A percentile compares a stretch with the other conserved stretches of the same genome.
These are phyloP conservation scores for Falco columbarius DNA, from an alignment of 2,797 vertebrate species.

Conservation along the genomic window DNA sequence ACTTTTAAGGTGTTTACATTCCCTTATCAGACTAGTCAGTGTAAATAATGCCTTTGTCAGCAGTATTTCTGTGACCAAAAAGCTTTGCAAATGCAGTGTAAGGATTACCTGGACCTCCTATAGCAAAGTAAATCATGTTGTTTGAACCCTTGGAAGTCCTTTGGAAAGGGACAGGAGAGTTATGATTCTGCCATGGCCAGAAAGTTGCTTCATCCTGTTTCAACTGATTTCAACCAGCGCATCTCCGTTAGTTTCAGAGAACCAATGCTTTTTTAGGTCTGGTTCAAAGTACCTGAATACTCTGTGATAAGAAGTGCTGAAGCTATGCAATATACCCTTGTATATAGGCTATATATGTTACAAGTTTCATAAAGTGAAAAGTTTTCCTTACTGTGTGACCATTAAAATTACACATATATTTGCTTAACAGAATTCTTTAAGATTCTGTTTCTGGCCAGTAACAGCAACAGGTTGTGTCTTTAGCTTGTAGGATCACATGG, in stretches of 20 bases:
- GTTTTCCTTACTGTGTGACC: background rate
- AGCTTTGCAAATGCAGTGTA: background rate
- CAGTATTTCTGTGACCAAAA: conserved; percentile 20
- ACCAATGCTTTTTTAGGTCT: background rate
- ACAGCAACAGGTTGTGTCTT: background rate
- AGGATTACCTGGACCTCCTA: background rate
- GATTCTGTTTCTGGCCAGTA: background rate
- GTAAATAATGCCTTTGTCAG: conserved; percentile 42
- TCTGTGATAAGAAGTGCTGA: background rate
- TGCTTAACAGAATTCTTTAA: background rate
- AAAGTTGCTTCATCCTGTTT: background rate
- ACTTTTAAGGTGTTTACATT: conserved; percentile 57
- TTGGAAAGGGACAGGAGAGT: background rate
- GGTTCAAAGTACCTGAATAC: background rate
- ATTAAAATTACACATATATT: background rate
- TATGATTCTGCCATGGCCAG: background rate
- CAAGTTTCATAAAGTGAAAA: background rate
- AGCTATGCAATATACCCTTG: background rate
- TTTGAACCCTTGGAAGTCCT: background rate
- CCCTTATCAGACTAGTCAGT: conserved; percentile 19
- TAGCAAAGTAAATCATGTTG: background rate
- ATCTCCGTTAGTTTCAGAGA: background rate
- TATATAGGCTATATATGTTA: background rate
- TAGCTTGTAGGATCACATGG: background rate
- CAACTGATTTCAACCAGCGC: background rate